phyloP scores from a whole-genome alignment of 2,888 invertebrate genomes.

The Polyommatus icarus region DNA sequence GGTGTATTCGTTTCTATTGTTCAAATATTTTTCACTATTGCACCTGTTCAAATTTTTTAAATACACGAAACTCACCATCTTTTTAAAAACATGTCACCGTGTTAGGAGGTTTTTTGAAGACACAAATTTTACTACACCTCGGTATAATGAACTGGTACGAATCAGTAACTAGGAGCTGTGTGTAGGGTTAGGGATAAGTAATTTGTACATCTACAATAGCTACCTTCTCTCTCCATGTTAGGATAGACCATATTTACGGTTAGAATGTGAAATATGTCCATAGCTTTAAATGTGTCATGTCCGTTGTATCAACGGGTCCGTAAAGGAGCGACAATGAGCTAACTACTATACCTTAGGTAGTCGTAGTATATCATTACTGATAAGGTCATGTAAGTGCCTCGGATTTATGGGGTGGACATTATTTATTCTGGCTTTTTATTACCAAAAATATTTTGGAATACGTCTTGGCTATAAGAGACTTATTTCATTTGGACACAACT shows the following conservation, averaged over 20 bases:
- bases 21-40: slow-evolving; percentile 68
- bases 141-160: slow-evolving; percentile 71
- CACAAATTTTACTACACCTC: slow-evolving; percentile 71
- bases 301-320: slow-evolving; percentile 78
- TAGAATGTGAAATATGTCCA: slow-evolving; percentile 78
- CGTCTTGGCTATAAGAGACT: slow-evolving; percentile 57
- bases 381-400: slow-evolving; percentile 80
- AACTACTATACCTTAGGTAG: slow-evolving; percentile 70
- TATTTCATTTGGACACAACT: slow-evolving; percentile 36
- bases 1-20: slow-evolving; percentile 59
- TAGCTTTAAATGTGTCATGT: slow-evolving; percentile 78
- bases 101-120: slow-evolving; percentile 68
- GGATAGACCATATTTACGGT: slow-evolving; percentile 68
- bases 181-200: slow-evolving; percentile 67
- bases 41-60: slow-evolving; percentile 70
- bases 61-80: slow-evolving; percentile 64
- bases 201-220: slow-evolving; percentile 73
- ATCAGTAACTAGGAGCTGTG: slow-evolving; percentile 71
- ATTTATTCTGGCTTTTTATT: slow-evolving; percentile 32
- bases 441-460: slow-evolving; percentile 28
- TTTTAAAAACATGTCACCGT: slow-evolving; percentile 65
- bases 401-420: slow-evolving; percentile 68
- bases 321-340: slow-evolving; percentile 68
- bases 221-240: slow-evolving; percentile 76
- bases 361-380: slow-evolving; percentile 77